Conservation (phyloP, 2,888 invertebrate species). For the Physocephala rufipes region DNA sequence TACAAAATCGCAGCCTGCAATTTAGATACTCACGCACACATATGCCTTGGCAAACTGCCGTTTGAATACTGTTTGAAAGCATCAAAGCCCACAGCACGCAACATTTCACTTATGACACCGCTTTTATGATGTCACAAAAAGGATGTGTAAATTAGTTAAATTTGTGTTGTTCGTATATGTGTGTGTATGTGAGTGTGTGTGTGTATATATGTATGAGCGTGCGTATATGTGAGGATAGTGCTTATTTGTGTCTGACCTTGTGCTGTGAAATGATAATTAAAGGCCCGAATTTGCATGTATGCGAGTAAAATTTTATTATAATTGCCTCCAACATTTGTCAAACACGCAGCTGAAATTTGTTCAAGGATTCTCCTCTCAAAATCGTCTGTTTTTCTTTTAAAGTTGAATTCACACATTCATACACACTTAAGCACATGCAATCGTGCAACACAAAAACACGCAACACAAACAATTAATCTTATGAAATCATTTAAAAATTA, state of each 20-base stretch:
- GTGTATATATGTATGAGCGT: neutral
- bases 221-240: too few relatives aligned
- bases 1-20: neutral
- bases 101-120: neutral
- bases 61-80: neutral
- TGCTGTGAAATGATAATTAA: too few relatives aligned
- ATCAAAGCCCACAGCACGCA: slow-evolving; percentile 4
- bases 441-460: neutral
- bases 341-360: slow-evolving; percentile 37
- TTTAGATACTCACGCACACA: neutral
- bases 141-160: neutral
- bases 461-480: slow-evolving; percentile 17
- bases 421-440: neutral
- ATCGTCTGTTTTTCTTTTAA: neutral
- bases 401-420: neutral
- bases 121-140: neutral
- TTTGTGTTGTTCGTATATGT: neutral
- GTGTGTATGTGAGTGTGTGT: neutral
- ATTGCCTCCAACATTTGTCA: slow-evolving; percentile 45
- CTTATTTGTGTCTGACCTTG: too few relatives aligned
- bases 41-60: neutral
- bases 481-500: slow-evolving; percentile 7
- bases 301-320: neutral
- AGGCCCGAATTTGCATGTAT: neutral
- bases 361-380: neutral